Base-by-base conservation (phyloP, 1,140 invertebrate genomes). In the Drosophila ogumai region DNA sequence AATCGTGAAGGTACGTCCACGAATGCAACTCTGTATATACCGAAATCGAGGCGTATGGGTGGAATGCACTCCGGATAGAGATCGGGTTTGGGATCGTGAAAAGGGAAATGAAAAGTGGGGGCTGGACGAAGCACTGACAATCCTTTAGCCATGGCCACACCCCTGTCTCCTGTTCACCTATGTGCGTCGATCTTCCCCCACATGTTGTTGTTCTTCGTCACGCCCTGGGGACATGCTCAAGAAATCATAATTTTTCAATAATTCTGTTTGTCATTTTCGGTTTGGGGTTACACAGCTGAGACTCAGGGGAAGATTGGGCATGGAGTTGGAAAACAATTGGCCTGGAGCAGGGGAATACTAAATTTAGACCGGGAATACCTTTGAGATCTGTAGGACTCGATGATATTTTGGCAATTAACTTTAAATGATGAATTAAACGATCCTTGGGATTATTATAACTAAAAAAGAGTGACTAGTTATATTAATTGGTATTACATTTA, bases 241-340 rank as follows among this genome's bases (percentile, higher is more conserved):
- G 61, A 41, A 58, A 76, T 76, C 74, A 76, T 76, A 76, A 67
- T 76, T 76, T 76, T 76, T 75, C 73, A 76, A 76, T 76, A 54
- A 67, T 76, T 67, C 47, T 66, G 25, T 76, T 76, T 56, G 50
- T 54, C 47, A 59, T 38, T 59, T 76, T 75, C 6, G 43, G 49
- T 64, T 64, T 75, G 60, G 60, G 57, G 59, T 75, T 65, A 65
- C 49, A 72, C 68, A 56, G 49, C 41, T 32, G 49, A 17, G 32
- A 38, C 5, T n/a, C 19, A 19, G 8, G 49, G 32, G 10, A 17
- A 36, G 13, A 47, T 47, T 38, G 31, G 49, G 6, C 44, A 32
- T 32, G n/a, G 1, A 50, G 49, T 67, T 38, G 47, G 31, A 32
- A 31, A 69, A 57, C 49, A 71, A 66, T 68, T 50, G 60, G 17